Base-by-base conservation (phyloP, 2,797 vertebrate genomes). In the Sebastiscus tertius region DNA sequence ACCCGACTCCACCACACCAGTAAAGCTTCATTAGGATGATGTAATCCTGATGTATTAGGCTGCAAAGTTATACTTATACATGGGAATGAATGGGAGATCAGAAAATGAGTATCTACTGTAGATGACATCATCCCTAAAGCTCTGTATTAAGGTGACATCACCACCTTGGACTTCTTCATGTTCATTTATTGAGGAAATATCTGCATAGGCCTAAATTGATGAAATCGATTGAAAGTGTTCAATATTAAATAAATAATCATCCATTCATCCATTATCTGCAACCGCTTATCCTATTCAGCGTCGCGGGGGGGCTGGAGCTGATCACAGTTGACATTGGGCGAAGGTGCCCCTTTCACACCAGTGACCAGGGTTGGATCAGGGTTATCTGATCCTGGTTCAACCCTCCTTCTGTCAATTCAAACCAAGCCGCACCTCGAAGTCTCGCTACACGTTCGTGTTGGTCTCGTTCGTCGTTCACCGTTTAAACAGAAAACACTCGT, bases 271-370 rank as follows among this genome's bases (percentile, higher is more conserved):
- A 18, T 46, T 20, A 46, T 46, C 7, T 20, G 42, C 8, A 46
- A 46, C 42, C 7, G 42, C 42, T 42, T 18, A 46, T 0, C 0
- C 16, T 46, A 0, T 8, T 46, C 42, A 46, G 42, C 0, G 6
- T 46, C 16, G 7, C 42, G 7, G 42, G 6, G 36, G 39, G 39
- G 39, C 0, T 42, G 39, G 39, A 42, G 39, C 39, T 16, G 39
- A 42, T 42, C 0, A 13, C 0, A 12, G 36, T 4, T 13, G 1
- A 36, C 36, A 36, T 12, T 31, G 7, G 31, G 31, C 31, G 31
- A 31, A 33, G 5, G 4, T 4, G 4, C 10, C 33, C 33, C 33
- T 33, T 33, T 33, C 31, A 33, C 2, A 33, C 31, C 31, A 33
- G 8, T 33, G 2, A 33, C 31, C 31, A 33, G 31, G 8, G 31